Percentiles rank a stretch among this genome's conserved stretches.
Evolutionary conservation across 2,797 vertebrate genomes (phyloP).

Genomic region (Cetoscarus ocellatus): DNA sequence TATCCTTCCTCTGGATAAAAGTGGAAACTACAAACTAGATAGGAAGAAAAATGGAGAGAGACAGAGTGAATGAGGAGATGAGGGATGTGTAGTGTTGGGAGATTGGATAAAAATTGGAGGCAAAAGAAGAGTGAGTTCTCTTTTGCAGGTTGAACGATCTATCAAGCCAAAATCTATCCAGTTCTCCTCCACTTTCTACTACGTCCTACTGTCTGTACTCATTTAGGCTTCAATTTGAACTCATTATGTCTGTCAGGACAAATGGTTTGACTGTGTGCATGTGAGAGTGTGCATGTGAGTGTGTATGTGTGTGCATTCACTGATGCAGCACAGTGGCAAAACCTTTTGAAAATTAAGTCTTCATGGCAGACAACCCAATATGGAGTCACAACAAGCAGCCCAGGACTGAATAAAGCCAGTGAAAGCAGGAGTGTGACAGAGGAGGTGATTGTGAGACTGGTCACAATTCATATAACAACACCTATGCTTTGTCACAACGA

Average conservation of each 20-base stretch:
- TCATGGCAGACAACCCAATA: slow-evolving; percentile 39
- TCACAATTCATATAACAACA: slow-evolving; percentile 56
- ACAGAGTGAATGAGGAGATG: slow-evolving; percentile 28
- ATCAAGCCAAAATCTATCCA: slow-evolving; percentile 24
- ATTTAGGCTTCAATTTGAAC: slow-evolving; percentile 35
- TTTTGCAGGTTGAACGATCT: slow-evolving; percentile 25
- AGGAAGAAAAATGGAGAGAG: slow-evolving; percentile 21
- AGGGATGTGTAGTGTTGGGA: slow-evolving; percentile 19
- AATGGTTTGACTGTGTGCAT: slow-evolving; percentile 12
- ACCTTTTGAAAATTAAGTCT: slow-evolving; percentile 53
- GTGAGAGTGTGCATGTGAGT: slow-evolving; percentile 3
- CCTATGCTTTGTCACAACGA: slow-evolving; percentile 21
- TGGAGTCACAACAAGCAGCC: slow-evolving; percentile 38
- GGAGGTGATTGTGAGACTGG: slow-evolving; percentile 37
- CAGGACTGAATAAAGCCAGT: slow-evolving; percentile 8
- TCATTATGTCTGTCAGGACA: slow-evolving; percentile 28
- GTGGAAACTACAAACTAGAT: neutral
- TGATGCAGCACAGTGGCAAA: slow-evolving; percentile 29
- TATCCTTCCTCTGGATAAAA: slow-evolving; percentile 2
- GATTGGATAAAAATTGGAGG: slow-evolving; percentile 22
- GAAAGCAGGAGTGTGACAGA: slow-evolving; percentile 24
- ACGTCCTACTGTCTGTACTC: slow-evolving; percentile 19
- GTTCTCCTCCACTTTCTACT: slow-evolving; percentile 8
- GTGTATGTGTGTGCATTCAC: slow-evolving; percentile 14
- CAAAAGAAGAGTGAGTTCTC: slow-evolving; percentile 25